Percentiles rank a stretch among this genome's conserved stretches.
Conservation (phyloP, 53 echinoderm and acorn worm genomes). For the Glandiceps talaboti region DNA sequence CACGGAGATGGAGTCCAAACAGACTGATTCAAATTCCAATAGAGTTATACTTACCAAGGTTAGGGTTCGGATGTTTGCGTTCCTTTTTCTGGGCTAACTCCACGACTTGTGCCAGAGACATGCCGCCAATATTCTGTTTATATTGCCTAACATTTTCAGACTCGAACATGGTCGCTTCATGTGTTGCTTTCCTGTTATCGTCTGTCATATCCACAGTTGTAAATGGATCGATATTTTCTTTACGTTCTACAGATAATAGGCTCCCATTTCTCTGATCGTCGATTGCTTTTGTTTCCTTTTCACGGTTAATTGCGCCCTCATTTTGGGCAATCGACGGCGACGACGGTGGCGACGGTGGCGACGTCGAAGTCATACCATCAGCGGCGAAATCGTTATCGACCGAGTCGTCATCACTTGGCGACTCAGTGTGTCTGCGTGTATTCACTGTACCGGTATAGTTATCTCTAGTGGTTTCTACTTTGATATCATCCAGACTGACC, state of each 20-base stretch:
- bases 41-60: neutral
- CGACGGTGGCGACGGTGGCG: neutral
- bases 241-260: neutral
- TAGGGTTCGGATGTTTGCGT: neutral
- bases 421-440: neutral
- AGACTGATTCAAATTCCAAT: too few relatives aligned
- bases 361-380: neutral
- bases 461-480: neutral
- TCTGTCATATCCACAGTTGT: neutral
- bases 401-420: neutral
- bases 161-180: neutral
- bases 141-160: neutral
- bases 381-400: neutral
- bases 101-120: neutral
- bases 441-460: neutral
- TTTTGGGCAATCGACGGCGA: neutral
- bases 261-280: neutral
- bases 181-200: neutral
- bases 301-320: neutral
- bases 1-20: too few relatives aligned
- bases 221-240: neutral
- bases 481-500: neutral
- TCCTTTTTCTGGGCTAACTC: neutral
- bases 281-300: neutral
- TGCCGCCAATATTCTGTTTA: neutral